Evolutionary conservation across 2,888 invertebrate genomes (phyloP).

Genomic region (Lamellibrachia columna): DNA sequence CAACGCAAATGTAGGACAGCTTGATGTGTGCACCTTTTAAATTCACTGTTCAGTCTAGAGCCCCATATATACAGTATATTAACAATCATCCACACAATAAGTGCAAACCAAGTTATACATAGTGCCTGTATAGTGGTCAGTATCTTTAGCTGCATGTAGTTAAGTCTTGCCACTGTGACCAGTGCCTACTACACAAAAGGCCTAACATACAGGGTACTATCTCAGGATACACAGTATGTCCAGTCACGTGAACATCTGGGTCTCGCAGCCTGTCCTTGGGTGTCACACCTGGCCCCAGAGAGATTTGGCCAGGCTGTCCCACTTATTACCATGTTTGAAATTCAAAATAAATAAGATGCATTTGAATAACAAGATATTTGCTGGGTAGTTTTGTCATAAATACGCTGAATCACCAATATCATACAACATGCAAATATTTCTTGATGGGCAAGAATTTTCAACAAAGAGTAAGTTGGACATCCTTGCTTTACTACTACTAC

Average conservation of each 20-base stretch:
- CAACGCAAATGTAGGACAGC: background rate
- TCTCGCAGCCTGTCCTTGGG: too few relatives aligned
- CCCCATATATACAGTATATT: background rate
- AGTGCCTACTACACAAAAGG: background rate
- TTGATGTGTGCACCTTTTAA: background rate
- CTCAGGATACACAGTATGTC: background rate
- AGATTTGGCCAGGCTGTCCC: too few relatives aligned
- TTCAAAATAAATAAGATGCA: too few relatives aligned
- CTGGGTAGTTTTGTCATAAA: too few relatives aligned
- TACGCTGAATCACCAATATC: too few relatives aligned
- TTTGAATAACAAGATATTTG: too few relatives aligned
- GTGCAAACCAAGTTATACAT: background rate
- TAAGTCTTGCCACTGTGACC: conserved; percentile 1
- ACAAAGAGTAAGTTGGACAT: background rate
- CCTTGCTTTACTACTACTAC: background rate
- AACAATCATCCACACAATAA: background rate
- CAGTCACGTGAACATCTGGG: too few relatives aligned
- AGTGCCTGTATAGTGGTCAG: background rate
- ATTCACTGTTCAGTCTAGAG: background rate
- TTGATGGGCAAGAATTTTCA: background rate
- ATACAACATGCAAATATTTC: too few relatives aligned
- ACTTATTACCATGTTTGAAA: too few relatives aligned
- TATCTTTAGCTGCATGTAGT: background rate
- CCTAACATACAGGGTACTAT: background rate
- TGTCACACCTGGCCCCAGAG: too few relatives aligned